A percentile compares a stretch with the other conserved stretches of the same genome.
Evolutionary conservation across 2,888 invertebrate genomes (phyloP).

Genomic region (Apoderus coryli): DNA sequence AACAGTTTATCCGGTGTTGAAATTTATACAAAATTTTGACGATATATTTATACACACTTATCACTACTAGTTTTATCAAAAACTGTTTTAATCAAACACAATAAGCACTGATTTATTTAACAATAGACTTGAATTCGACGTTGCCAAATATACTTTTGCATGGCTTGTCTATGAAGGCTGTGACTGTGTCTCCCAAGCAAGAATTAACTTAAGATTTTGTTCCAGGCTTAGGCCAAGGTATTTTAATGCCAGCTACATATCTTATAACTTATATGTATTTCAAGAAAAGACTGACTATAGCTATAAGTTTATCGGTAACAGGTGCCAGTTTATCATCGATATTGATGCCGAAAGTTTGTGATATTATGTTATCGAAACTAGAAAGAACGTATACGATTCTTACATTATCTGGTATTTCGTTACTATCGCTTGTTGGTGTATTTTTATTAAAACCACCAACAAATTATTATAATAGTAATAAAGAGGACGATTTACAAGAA

Average conservation of each 20-base stretch:
- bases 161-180: no score
- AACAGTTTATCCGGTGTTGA: no score
- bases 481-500: neutral
- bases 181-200: no score
- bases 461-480: constrained; percentile 11
- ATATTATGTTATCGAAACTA: constrained; percentile 28
- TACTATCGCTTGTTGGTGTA: constrained; percentile 34
- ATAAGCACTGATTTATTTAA: no score
- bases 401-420: constrained; percentile 34
- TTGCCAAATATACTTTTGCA: no score
- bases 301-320: constrained; percentile 35
- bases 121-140: no score
- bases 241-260: constrained; percentile 33
- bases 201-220: constrained; percentile 13
- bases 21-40: no score
- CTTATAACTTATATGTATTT: constrained; percentile 37
- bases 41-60: no score
- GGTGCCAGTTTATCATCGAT: constrained; percentile 35
- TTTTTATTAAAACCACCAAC: constrained; percentile 34
- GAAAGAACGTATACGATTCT: constrained; percentile 34
- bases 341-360: constrained; percentile 35
- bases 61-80: no score
- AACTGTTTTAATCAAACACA: no score
- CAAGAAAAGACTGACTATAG: constrained; percentile 33
- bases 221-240: constrained; percentile 35